A percentile compares a stretch with the other conserved stretches of the same genome.
These are phyloP conservation scores for Spilogale gracilis DNA, from an alignment of 2,113 vertebrate genomes.

Conservation along the genomic window DNA sequence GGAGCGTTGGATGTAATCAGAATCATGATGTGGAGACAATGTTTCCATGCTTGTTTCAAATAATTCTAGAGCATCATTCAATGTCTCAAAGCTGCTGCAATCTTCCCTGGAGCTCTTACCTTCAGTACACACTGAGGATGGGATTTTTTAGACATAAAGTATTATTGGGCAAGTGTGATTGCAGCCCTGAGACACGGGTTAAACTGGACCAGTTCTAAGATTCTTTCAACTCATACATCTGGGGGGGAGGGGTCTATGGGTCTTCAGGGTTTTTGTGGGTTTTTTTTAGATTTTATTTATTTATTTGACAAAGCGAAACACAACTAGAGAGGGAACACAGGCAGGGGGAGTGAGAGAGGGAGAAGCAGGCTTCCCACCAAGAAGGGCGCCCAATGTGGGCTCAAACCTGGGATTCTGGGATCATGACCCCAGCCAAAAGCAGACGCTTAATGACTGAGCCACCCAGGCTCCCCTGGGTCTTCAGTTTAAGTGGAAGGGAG, in stretches of 20 bases:
- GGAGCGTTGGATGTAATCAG: background rate
- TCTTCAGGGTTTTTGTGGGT: background rate
- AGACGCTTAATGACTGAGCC: too few species aligned
- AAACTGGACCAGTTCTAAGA: background rate
- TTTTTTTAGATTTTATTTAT: too few species aligned
- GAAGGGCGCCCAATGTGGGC: too few species aligned
- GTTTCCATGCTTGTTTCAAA: background rate
- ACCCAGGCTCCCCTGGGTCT: background rate
- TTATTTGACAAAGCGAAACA: too few species aligned
- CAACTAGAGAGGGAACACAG: too few species aligned
- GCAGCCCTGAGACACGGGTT: background rate
- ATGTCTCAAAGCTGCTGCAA: background rate
- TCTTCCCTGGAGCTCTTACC: background rate
- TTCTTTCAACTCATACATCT: background rate
- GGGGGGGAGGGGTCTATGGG: too few species aligned
- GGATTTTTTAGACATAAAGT: background rate
- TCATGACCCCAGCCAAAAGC: too few species aligned
- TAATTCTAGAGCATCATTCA: background rate
- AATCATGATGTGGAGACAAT: background rate
- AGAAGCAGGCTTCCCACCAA: too few species aligned
- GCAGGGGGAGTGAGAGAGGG: too few species aligned
- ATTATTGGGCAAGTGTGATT: background rate
- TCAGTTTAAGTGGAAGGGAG: background rate
- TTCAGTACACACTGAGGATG: background rate
- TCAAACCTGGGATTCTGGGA: too few species aligned